phyloP scores from a whole-genome alignment of 2,797 vertebrate species.

The Leontocebus nigricollis region DNA sequence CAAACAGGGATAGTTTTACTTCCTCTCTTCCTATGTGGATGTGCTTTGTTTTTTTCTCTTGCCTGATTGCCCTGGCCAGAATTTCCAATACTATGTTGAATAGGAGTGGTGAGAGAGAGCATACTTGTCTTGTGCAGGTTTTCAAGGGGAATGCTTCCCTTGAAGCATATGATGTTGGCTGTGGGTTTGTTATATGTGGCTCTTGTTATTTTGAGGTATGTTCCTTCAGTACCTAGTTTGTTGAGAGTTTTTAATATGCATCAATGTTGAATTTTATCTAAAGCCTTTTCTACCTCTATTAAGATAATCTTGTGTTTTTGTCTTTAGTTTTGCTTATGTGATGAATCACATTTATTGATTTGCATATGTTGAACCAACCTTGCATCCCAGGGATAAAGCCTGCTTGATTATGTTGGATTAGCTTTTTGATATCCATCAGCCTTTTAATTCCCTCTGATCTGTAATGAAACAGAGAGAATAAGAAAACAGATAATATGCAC shows the following conservation, averaged over 20 bases:
- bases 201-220: not conserved
- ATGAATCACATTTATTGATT: not conserved
- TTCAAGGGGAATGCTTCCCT: not conserved
- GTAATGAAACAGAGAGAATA: not conserved
- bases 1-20: not conserved
- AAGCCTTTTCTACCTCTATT: not conserved
- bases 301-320: not conserved
- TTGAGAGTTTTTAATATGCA: not conserved
- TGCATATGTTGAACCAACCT: not conserved
- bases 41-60: not conserved
- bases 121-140: not conserved
- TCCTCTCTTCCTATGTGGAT: too few species aligned
- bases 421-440: not conserved
- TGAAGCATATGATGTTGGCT: not conserved
- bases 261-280: not conserved
- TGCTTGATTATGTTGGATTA: not conserved
- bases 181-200: not conserved
- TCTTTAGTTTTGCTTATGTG: not conserved
- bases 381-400: not conserved
- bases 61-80: not conserved
- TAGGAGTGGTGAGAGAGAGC: too few species aligned
- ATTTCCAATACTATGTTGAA: not conserved
- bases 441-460: constrained; percentile 18
- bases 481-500: not conserved
- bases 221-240: not conserved